Percentiles rank a stretch among this genome's conserved stretches.
phyloP scores from a whole-genome alignment of 1,140 invertebrate genomes.

The Dysdera silvatica region DNA sequence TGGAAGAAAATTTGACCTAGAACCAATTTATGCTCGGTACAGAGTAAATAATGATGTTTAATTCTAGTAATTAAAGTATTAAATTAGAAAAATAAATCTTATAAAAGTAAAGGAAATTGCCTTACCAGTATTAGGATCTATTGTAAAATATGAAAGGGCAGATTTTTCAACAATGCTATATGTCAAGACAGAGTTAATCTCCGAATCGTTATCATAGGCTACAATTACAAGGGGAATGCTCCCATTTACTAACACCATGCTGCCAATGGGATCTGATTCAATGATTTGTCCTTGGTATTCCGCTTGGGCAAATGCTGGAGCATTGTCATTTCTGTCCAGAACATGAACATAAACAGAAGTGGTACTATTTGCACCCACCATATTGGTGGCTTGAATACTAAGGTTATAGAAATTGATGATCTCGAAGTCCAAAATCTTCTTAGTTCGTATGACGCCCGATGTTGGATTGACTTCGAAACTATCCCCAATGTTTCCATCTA shows the following conservation, averaged over 20 bases:
- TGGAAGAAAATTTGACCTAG: too few species aligned
- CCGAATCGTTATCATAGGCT: slow-evolving; percentile 67
- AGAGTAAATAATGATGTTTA: too few species aligned
- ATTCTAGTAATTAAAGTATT: too few species aligned
- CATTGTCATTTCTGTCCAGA: slow-evolving; percentile 64
- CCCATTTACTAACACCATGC: slow-evolving; percentile 56
- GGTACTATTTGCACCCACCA: slow-evolving; percentile 53
- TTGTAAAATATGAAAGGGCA: slow-evolving; percentile 65
- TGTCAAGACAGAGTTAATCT: slow-evolving; percentile 68
- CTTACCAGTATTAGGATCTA: slow-evolving; percentile 71
- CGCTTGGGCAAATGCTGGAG: slow-evolving; percentile 62
- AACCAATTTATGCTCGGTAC: too few species aligned
- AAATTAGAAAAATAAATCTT: too few species aligned
- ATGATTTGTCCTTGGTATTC: slow-evolving; percentile 61
- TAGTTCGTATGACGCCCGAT: slow-evolving; percentile 61
- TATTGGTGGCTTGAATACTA: slow-evolving; percentile 72
- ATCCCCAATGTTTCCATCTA: slow-evolving; percentile 63
- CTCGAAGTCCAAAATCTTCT: slow-evolving; percentile 72
- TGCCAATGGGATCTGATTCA: slow-evolving; percentile 61
- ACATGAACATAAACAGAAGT: slow-evolving; percentile 45
- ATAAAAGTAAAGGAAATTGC: slow-evolving; percentile 12
- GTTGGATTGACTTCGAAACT: slow-evolving; percentile 75
- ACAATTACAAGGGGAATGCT: slow-evolving; percentile 66
- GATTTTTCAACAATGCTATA: slow-evolving; percentile 73
- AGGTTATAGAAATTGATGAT: slow-evolving; percentile 67